Base-by-base conservation (phyloP, 2,797 vertebrate genomes). In the Anguilla pacifica region DNA sequence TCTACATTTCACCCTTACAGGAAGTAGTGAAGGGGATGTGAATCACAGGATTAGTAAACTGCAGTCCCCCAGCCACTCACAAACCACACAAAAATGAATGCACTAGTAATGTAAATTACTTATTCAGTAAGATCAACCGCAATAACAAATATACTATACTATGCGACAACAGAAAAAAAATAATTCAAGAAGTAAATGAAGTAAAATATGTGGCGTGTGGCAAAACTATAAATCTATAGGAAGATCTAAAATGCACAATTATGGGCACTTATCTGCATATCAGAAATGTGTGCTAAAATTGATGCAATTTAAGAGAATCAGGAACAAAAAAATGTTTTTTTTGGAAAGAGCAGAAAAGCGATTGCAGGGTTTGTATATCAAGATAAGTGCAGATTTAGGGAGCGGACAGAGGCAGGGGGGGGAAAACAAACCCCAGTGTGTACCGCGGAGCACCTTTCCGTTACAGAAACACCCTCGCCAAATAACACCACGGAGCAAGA, bases 401-500 rank as follows among this genome's bases (percentile, higher is more conserved):
- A 67, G 82, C 57, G 67, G 87, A 31, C n/a, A 74, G 85, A 85
- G 46, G 67, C 35, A 59, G 67, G 59, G 64, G 61, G 57, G 57
- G n/a, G 86, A 64, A 64, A 28, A 53, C 31, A 57, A 25, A 31
- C 43, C 51, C 72, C 83, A 25, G 46, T 28, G 25, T 35, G 31
- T 4, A 57, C 39, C 74, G 25, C 57, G 64, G 67, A 85, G 57
- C 70, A 28, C 84, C 64, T 85, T 88, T 74, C 46, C 67, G 67
- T 85, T 35, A 67, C 81, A 77, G 84, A 28, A 59, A 82, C 85
- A 83, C 55, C 79, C 85, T 83, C 77, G 46, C 74, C 87, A 85
- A 55, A 85, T 59, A 85, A 59, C 17, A 79, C 59, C 43, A 43
- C 74, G 35, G 25, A 88, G 84, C 87, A 86, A 88, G 85, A 88